Evolutionary conservation across 1,140 invertebrate genomes (phyloP), one percentile per base, ranked within the genome.

Genomic region (Cryptotermes secundus): DNA sequence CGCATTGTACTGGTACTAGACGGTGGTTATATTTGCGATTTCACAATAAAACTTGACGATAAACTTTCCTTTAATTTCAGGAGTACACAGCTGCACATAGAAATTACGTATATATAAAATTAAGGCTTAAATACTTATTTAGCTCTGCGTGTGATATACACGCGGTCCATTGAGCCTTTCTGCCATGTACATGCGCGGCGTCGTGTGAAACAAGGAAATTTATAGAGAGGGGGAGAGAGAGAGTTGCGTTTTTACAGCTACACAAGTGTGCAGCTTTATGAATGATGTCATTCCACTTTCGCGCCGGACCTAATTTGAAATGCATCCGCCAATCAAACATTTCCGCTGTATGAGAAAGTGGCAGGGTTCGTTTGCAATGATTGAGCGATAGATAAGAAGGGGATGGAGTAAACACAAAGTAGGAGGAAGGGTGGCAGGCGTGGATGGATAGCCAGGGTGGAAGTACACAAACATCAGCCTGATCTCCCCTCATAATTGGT

Each of bases 251-350:
- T 49, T 9, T 42, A 42, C 38, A 42, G 38, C 38, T 3, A 42
- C 38, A 42, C 3, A 10, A 42, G 38, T 9, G 14, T 3, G 45
- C n/a, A 31, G 59, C 26, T 72, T 72, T 72, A 72, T 72, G 59
- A 72, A 72, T 72, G 59, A 72, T 72, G 59, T 72, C 59, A 72
- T 72, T 72, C 59, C 59, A 72, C 59, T 72, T 72, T 72, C 59
- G 31, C 59, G 59, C 59, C 59, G 59, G 59, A 72, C 59, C 59
- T 72, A 72, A 72, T 72, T 72, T 72, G 59, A 72, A 72, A 72
- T 72, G 59, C 59, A 72, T 72, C 59, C 59, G 59, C 59, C 59
- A 72, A 72, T 72, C 59, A 72, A 72, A 72, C 59, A n/a, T 72
- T 72, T 72, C 59, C 59, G 59, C 59, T 72, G 16, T 10, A 31